A percentile compares a stretch with the other conserved stretches of the same genome.
These are phyloP conservation scores for Gadopsis bispinosus DNA, from an alignment of 2,797 vertebrate species.

Conservation along the genomic window DNA sequence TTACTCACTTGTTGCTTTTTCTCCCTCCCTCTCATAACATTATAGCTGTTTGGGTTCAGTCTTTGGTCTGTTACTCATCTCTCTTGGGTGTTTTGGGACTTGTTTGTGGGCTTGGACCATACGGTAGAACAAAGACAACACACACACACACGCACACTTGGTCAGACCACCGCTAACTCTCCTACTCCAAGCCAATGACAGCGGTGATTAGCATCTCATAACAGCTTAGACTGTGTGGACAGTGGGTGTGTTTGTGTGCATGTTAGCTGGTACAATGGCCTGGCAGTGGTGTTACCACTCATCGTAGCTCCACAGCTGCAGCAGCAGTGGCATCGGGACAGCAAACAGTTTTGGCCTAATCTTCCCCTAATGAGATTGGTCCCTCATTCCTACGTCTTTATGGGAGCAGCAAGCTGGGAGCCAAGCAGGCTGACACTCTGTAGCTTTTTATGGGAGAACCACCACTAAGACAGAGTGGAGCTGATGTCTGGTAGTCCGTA, in stretches of 20 bases:
- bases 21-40: constrained; percentile 60
- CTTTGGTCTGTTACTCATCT: constrained; percentile 73
- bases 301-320: constrained; percentile 55
- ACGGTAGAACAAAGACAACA: constrained; percentile 62
- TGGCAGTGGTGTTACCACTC: constrained; percentile 61
- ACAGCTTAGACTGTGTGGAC: constrained; percentile 68
- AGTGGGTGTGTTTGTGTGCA: constrained; percentile 58
- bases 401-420: constrained; percentile 78
- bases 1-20: constrained; percentile 70
- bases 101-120: constrained; percentile 76
- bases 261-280: constrained; percentile 61
- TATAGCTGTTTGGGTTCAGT: constrained; percentile 74
- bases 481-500: constrained; percentile 23
- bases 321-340: constrained; percentile 70
- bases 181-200: constrained; percentile 65
- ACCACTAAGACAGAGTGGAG: constrained; percentile 44
- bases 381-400: constrained; percentile 82
- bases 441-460: constrained; percentile 59
- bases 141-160: constrained; percentile 42
- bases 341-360: constrained; percentile 87
- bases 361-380: constrained; percentile 86
- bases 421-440: constrained; percentile 56
- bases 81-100: constrained; percentile 70
- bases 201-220: constrained; percentile 72
- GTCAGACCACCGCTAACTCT: constrained; percentile 62